Evolutionary conservation across 2,113 vertebrate genomes (phyloP), one percentile per base, ranked within the genome.

Genomic region (Apodemus sylvaticus): DNA sequence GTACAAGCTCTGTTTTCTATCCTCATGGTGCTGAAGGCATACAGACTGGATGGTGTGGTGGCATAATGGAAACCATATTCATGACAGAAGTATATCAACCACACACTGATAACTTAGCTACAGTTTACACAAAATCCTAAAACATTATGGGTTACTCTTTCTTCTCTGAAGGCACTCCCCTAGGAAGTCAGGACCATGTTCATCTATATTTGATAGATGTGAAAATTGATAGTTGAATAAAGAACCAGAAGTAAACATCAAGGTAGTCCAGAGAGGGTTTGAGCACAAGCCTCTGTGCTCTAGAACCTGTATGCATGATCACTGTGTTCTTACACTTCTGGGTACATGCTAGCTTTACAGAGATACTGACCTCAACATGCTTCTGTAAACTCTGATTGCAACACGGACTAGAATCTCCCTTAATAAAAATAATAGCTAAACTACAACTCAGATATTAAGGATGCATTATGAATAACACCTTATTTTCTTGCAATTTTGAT

Each of bases 191-290:
- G 62, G 11, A 62, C 17, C n/a, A 17, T 73, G 71, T 62, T 51
- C 45, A 13, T 45, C 39, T 26, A 26, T 26, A 60, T 45, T 58
- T 92, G 89, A 78, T 1, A 87, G 24, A 58, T 78, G 29, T 45
- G 53, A 7, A 93, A 92, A 92, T 9, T 53, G 20, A 97, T 26
- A 62, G 64, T 62, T 73, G 77, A 64, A 79, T 71, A 96, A 91
- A 14, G 73, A 76, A 73, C 53, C 48, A 86, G 48, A 95, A 92
- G 60, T 93, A 53, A 91, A 66, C 70, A 55, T 20, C 48, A 42
- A 93, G 8, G 34, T 53, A 26, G 24, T 29, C 88, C 20, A 70
- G 45, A 94, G 16, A 90, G 3, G 42, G 48, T 82, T 74, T 62
- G 77, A 86, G 3, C 42, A 51, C 55, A 64, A 62, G 31, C 11